Conservation (phyloP, 64 coral and sea anemone species). For the Dendrophyllia cribrosa region DNA sequence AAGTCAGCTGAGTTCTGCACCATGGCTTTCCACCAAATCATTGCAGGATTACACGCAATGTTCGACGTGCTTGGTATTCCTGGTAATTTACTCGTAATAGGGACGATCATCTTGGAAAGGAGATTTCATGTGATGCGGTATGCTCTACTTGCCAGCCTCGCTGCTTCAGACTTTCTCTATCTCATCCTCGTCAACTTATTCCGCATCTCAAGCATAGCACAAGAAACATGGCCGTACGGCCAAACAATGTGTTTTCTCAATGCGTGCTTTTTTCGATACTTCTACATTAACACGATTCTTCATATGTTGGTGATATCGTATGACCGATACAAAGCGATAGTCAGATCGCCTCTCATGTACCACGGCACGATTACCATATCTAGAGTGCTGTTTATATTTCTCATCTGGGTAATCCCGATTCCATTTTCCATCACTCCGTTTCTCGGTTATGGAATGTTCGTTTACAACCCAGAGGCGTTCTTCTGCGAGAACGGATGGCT, state of each 20-base stretch:
- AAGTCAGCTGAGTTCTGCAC: no score
- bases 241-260: background rate
- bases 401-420: background rate
- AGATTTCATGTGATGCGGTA: constrained; percentile 12
- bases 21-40: background rate
- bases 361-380: background rate
- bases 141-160: background rate
- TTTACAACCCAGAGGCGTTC: background rate
- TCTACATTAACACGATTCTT: background rate
- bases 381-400: background rate
- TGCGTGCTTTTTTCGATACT: background rate
- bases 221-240: background rate
- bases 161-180: background rate
- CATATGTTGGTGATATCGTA: background rate
- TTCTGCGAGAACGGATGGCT: background rate
- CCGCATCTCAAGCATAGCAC: background rate
- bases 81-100: background rate
- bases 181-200: background rate
- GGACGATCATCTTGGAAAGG: background rate
- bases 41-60: background rate
- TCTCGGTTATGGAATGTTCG: background rate
- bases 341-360: background rate
- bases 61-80: background rate
- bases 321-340: background rate
- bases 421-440: background rate